These are phyloP conservation scores for Dolichopus griseipennis DNA, from an alignment of 2,888 invertebrate genomes.

Conservation along the genomic window DNA sequence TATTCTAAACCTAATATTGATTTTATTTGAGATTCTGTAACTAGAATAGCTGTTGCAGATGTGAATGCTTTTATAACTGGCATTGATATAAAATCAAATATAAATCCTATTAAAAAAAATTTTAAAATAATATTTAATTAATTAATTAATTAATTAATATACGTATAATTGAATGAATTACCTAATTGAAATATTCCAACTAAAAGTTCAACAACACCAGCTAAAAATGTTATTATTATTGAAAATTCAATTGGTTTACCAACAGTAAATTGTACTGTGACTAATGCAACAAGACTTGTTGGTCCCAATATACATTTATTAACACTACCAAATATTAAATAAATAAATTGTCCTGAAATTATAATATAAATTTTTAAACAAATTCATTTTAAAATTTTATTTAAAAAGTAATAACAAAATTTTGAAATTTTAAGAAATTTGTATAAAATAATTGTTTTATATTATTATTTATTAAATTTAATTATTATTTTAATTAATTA, in stretches of 20 bases:
- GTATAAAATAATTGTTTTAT: too few species aligned
- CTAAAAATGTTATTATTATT: conserved; percentile 65
- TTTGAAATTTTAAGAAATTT: too few species aligned
- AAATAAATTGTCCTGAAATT: conserved; percentile 62
- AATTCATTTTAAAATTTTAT: too few species aligned
- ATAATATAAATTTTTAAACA: neutral
- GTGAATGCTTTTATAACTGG: conserved; percentile 83
- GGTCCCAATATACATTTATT: conserved; percentile 82
- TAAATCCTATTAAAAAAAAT: conserved; percentile 55
- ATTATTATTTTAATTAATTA: too few species aligned
- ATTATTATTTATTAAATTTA: too few species aligned
- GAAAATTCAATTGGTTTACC: conserved; percentile 65
- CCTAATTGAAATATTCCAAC: conserved; percentile 74
- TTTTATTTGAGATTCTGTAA: conserved; percentile 67
- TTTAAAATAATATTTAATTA: neutral
- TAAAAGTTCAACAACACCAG: conserved; percentile 65
- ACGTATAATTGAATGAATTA: conserved; percentile 34
- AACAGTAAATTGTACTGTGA: conserved; percentile 67
- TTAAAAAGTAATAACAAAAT: too few species aligned
- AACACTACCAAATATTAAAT: conserved; percentile 77
- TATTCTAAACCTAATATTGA: conserved; percentile 65
- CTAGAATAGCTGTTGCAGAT: conserved; percentile 72
- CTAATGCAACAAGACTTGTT: conserved; percentile 69
- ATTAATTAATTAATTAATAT: too few species aligned
- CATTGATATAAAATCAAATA: conserved; percentile 77